Base-by-base conservation (phyloP, 1,140 invertebrate genomes). In the Frieseomelitta varia region DNA sequence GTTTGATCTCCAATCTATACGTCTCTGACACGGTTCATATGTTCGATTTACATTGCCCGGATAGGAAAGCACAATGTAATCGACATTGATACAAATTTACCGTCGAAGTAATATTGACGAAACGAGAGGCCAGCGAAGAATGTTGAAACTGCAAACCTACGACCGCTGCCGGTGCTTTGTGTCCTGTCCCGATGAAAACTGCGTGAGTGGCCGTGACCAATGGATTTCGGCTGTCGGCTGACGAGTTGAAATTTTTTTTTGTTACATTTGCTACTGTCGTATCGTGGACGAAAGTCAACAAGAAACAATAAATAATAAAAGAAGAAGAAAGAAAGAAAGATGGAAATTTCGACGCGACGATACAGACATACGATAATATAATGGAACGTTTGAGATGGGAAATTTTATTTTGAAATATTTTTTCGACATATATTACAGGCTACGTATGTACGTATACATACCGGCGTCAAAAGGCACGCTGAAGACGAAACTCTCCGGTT, bases 401-500 rank as follows among this genome's bases (percentile, higher is more conserved):
- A 30, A 30, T n/a, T n/a, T n/a, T 30, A 30, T 30, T 30, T 30
- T 30, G 30, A 30, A 30, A 30, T 2, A 30, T 30, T 30, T 30
- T 30, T 30, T 30, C 30, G 30, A 30, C n/a, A n/a, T n/a, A 30
- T 30, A 2, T 30, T n/a, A n/a, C 30, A 2, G 2, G 30, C 30
- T 30, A 30, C 30, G 30, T 30, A 30, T 30, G 30, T 30, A 30
- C 30, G 30, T 30, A 30, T 30, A 30, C 39, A 6, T 95, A 95
- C 96, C 97, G 87, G 97, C 97, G 91, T 97, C 96, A 90, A 97
- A 98, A 8, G 98, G 98, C 15, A 99, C 98, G 80, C 98, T 98
- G 93, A 97, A 99, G 0, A 99, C 98, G 93, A 99, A 99, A 90
- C 98, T 98, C 87, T 98, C 97, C 0, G 97, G 97, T 91, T 98